These are phyloP conservation scores for Theonella swinhoei DNA, from an alignment of 37 sponge, comb jelly and placozoan species.

Conservation along the genomic window DNA sequence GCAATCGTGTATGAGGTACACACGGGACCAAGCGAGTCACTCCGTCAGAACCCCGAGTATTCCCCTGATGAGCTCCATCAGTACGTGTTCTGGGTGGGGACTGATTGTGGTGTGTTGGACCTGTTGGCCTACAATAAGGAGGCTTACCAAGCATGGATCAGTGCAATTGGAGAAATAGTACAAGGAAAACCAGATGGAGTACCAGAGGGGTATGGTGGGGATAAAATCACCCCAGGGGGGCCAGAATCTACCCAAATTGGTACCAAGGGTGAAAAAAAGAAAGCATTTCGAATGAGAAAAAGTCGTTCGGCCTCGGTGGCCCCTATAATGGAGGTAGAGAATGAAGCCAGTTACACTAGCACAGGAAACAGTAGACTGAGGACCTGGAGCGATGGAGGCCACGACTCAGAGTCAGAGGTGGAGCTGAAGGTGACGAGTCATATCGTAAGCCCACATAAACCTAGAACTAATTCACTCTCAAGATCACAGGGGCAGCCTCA, in stretches of 20 bases:
- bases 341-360: too few species aligned
- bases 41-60: constrained; percentile 40
- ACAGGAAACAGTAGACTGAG: too few species aligned
- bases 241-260: background rate
- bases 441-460: too few species aligned
- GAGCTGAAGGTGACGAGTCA: too few species aligned
- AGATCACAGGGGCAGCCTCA: too few species aligned
- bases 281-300: background rate
- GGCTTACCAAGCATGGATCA: constrained; percentile 45
- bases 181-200: background rate
- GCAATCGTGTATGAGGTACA: constrained; percentile 47
- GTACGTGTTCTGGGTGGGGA: constrained; percentile 59
- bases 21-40: constrained; percentile 41
- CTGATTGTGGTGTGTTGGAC: constrained; percentile 52
- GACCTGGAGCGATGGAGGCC: too few species aligned
- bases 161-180: constrained; percentile 6
- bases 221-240: background rate
- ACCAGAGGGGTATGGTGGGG: background rate
- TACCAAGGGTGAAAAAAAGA: background rate
- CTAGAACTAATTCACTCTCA: too few species aligned
- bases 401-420: too few species aligned
- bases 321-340: background rate
- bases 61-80: constrained; percentile 52
- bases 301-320: background rate
- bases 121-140: constrained; percentile 65